phyloP scores from a whole-genome alignment of 2,888 invertebrate species.

The Phalangium opilio region DNA sequence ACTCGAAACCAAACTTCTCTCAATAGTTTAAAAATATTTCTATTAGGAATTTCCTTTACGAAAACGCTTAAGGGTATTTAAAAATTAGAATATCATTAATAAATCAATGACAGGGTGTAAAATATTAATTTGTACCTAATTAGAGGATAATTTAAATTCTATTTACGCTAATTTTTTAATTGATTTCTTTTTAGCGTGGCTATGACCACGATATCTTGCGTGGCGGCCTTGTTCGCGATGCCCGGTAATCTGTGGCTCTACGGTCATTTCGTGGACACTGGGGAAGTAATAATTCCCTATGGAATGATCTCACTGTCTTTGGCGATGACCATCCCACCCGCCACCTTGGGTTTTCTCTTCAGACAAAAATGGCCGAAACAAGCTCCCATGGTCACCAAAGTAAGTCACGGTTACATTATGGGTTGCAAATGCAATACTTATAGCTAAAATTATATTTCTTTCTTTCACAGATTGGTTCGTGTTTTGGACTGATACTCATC shows the following conservation, averaged over 20 bases:
- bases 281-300: slow-evolving; percentile 25
- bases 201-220: slow-evolving; percentile 27
- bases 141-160: too few relatives aligned
- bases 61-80: too few relatives aligned
- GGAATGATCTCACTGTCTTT: slow-evolving; percentile 24
- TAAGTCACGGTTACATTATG: slow-evolving; percentile 9
- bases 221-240: slow-evolving; percentile 26
- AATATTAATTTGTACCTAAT: too few relatives aligned
- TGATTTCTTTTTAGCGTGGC: slow-evolving; percentile 22
- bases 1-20: too few relatives aligned
- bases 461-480: slow-evolving; percentile 24
- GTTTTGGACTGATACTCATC: slow-evolving; percentile 24
- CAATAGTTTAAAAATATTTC: too few relatives aligned
- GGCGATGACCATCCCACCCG: slow-evolving; percentile 24
- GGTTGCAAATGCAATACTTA: too few relatives aligned
- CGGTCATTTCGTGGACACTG: slow-evolving; percentile 24
- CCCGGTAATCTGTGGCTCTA: slow-evolving; percentile 28
- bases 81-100: too few relatives aligned
- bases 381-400: slow-evolving; percentile 24
- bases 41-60: too few relatives aligned
- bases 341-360: slow-evolving; percentile 23
- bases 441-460: too few relatives aligned
- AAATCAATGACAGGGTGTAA: too few relatives aligned
- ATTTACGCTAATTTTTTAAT: too few relatives aligned
- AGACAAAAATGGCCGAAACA: slow-evolving; percentile 24